These are phyloP conservation scores for Palythoa heliodiscus DNA, from an alignment of 92 coral and sea anemone species.

Conservation along the genomic window DNA sequence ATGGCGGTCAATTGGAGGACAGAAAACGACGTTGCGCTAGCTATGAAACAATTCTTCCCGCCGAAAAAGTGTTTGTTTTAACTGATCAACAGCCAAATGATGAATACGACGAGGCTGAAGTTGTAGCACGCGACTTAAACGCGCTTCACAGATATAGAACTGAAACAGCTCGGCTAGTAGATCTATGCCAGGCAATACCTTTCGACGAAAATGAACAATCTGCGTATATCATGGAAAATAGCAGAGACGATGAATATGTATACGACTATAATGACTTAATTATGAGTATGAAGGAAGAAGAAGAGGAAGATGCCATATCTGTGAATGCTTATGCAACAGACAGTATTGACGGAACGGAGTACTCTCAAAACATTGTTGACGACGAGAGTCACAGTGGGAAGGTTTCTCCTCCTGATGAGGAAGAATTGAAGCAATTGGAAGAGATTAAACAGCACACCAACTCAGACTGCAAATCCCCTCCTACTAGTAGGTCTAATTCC, in stretches of 20 bases:
- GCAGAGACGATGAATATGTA: constrained; percentile 77
- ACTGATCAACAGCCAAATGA: constrained; percentile 1
- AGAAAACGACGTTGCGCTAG: not conserved
- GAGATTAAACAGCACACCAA: constrained; percentile 27
- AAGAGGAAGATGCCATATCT: constrained; percentile 53
- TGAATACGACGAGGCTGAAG: not conserved
- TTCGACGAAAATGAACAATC: constrained; percentile 35
- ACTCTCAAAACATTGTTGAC: constrained; percentile 4
- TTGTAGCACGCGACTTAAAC: not conserved
- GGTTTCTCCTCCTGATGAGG: constrained; percentile 55
- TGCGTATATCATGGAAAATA: constrained; percentile 65
- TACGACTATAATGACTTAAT: constrained; percentile 78
- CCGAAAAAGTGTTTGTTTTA: constrained; percentile 25
- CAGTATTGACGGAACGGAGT: constrained; percentile 54
- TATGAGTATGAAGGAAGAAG: constrained; percentile 79
- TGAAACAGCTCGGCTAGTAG: constrained; percentile 73
- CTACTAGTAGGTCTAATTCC: constrained; percentile 52
- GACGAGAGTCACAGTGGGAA: not conserved
- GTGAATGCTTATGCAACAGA: constrained; percentile 68
- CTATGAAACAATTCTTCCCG: constrained; percentile 5
- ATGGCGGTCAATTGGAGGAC: not conserved
- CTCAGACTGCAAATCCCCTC: constrained; percentile 19
- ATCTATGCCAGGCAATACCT: constrained; percentile 76
- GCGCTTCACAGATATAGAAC: constrained; percentile 31
- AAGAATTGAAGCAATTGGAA: constrained; percentile 42